phyloP scores from a whole-genome alignment of 92 coral and sea anemone species.

The Zoanthus gigantus region DNA sequence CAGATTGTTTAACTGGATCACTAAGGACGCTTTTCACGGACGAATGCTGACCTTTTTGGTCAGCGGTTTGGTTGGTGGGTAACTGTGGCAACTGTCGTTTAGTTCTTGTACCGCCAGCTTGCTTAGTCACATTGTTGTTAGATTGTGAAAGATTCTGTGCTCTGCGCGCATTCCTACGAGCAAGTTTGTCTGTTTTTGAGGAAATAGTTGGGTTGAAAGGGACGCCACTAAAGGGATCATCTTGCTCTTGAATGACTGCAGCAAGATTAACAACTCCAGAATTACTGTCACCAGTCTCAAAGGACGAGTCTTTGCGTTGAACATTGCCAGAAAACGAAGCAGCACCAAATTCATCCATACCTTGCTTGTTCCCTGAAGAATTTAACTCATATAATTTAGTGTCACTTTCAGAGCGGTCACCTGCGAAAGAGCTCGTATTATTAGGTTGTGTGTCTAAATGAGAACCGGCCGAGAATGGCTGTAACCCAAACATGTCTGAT shows the following conservation, averaged over 20 bases:
- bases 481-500: conserved; percentile 48
- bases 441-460: conserved; percentile 9
- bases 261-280: conserved; percentile 76
- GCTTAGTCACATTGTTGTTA: not conserved
- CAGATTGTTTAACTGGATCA: conserved; percentile 19
- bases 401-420: not conserved
- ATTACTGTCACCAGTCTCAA: not conserved
- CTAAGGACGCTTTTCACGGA: conserved; percentile 20
- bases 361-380: not conserved
- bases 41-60: conserved; percentile 29
- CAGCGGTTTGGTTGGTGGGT: conserved; percentile 18
- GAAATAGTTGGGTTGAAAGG: conserved; percentile 72
- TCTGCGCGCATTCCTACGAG: conserved; percentile 58
- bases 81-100: conserved; percentile 31
- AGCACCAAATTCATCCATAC: conserved; percentile 34
- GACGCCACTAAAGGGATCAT: conserved; percentile 86
- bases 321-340: conserved; percentile 11
- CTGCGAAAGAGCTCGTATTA: not conserved
- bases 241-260: conserved; percentile 65
- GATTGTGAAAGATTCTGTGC: conserved; percentile 31
- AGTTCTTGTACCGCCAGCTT: conserved; percentile 17
- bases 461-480: conserved; percentile 32
- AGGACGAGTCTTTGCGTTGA: not conserved
- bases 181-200: conserved; percentile 44
- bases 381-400: not conserved